Conservation (phyloP, 2,797 vertebrate species). For the Poecile montanus region DNA sequence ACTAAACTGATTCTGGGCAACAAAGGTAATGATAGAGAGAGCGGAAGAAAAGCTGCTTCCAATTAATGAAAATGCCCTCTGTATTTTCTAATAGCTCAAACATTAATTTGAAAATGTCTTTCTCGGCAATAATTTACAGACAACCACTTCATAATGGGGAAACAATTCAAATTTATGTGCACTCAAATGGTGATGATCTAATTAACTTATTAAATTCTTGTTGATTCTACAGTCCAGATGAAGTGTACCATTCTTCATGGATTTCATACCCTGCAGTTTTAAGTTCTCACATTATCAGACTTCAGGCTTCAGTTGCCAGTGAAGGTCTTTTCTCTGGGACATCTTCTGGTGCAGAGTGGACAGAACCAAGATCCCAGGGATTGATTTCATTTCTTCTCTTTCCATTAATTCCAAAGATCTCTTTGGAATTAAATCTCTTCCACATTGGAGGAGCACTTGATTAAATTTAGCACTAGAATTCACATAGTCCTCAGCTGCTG, state of each 20-base stretch:
- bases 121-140: constrained; percentile 81
- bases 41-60: constrained; percentile 68
- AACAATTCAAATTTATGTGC: constrained; percentile 84
- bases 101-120: constrained; percentile 81
- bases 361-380: constrained; percentile 17
- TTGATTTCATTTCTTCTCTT: constrained; percentile 62
- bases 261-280: constrained; percentile 68
- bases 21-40: constrained; percentile 73
- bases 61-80: constrained; percentile 83
- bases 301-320: constrained; percentile 62
- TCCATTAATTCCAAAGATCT: constrained; percentile 48
- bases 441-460: constrained; percentile 63
- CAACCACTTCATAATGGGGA: constrained; percentile 81
- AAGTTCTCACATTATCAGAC: constrained; percentile 64
- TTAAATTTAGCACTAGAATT: constrained; percentile 71
- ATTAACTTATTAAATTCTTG: constrained; percentile 84
- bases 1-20: constrained; percentile 68
- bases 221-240: constrained; percentile 78
- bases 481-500: constrained; percentile 25
- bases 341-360: constrained; percentile 3
- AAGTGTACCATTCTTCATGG: constrained; percentile 75
- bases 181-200: constrained; percentile 76
- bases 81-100: constrained; percentile 79
- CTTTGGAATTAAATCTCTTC: constrained; percentile 15
- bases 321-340: constrained; percentile 56